Conservation (phyloP, 2,113 vertebrate species). For the Muscicapa adusta region DNA sequence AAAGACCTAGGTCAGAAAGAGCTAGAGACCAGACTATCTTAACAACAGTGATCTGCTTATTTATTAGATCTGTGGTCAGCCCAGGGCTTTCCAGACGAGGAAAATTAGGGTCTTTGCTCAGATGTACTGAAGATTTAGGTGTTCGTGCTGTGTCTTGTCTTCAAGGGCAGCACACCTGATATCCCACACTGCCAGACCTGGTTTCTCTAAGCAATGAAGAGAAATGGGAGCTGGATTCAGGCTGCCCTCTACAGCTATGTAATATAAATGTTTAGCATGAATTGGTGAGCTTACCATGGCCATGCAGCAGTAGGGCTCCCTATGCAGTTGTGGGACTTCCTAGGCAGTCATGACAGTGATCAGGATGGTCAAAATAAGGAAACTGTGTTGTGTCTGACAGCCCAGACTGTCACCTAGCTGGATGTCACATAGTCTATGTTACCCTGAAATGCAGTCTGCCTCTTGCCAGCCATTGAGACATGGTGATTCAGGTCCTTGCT, state of each 20-base stretch:
- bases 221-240: conserved; percentile 27
- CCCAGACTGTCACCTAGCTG: background rate
- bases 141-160: background rate
- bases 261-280: background rate
- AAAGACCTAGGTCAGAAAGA: background rate
- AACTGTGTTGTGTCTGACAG: fast-evolving
- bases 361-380: background rate
- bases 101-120: background rate
- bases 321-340: background rate
- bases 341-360: background rate
- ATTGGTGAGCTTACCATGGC: background rate
- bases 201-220: background rate
- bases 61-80: background rate
- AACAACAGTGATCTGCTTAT: background rate
- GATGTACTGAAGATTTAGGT: background rate
- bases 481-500: background rate
- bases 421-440: background rate
- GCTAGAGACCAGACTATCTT: background rate
- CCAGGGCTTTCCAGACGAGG: background rate
- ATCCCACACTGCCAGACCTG: background rate
- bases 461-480: background rate
- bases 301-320: background rate
- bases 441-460: background rate
- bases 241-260: conserved; percentile 30
- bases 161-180: background rate